Evolutionary conservation across 2,888 invertebrate genomes (phyloP).

Genomic region (Craniophora ligustri): DNA sequence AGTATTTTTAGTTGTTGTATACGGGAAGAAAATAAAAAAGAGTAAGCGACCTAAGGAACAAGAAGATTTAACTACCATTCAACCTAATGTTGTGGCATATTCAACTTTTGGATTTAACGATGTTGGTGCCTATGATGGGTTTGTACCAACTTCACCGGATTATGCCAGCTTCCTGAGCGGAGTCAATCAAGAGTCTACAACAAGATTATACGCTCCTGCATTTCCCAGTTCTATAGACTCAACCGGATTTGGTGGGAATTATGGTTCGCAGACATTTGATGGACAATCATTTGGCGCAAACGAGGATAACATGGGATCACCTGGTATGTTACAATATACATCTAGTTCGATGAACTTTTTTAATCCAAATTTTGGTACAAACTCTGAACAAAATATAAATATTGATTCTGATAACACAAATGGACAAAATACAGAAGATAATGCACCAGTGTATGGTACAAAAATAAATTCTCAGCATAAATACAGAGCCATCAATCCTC

Average conservation of each 20-base stretch:
- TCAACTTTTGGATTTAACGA: conserved; percentile 84
- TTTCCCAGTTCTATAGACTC: conserved; percentile 78
- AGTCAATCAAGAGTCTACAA: conserved; percentile 71
- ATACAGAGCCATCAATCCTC: conserved; percentile 59
- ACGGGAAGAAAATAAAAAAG: conserved; percentile 74
- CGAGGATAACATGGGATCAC: conserved; percentile 63
- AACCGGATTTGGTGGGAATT: conserved; percentile 67
- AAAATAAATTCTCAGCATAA: conserved; percentile 74
- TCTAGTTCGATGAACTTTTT: conserved; percentile 68
- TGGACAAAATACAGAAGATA: conserved; percentile 60
- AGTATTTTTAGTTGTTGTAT: conserved; percentile 62
- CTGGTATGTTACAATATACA: conserved; percentile 71
- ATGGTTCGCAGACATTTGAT: conserved; percentile 64
- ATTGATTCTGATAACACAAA: conserved; percentile 57
- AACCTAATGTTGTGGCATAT: conserved; percentile 82
- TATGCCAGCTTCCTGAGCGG: conserved; percentile 72
- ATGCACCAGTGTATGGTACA: conserved; percentile 77
- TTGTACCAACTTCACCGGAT: conserved; percentile 81
- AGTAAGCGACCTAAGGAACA: conserved; percentile 70
- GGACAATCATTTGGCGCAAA: conserved; percentile 59
- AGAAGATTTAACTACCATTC: conserved; percentile 72
- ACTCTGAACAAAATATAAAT: conserved; percentile 63
- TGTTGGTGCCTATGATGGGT: conserved; percentile 79
- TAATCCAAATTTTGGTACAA: conserved; percentile 65
- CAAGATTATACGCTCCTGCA: conserved; percentile 78